A percentile compares a stretch with the other conserved stretches of the same genome.
These are phyloP conservation scores for Steinernema khuongi DNA, from an alignment of 1,140 invertebrate genomes.

Conservation along the genomic window DNA sequence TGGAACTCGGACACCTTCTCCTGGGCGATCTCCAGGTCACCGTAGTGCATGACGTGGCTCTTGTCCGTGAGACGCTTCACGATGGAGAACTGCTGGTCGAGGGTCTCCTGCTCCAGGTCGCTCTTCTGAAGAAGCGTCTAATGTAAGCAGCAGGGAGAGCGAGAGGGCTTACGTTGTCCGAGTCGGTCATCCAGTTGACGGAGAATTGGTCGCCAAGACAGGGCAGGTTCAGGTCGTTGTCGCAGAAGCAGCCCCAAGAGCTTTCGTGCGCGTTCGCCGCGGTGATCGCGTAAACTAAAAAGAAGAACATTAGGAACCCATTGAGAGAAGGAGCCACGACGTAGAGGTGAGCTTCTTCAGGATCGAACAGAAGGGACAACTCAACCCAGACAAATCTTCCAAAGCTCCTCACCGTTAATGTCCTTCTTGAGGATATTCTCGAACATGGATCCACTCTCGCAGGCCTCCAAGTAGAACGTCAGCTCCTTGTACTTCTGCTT, in stretches of 20 bases:
- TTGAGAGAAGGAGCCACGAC: too few relatives aligned
- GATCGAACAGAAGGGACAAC: too few relatives aligned
- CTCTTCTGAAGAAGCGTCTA: constrained; percentile 59
- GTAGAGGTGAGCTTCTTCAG: too few relatives aligned
- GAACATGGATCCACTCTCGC: constrained; percentile 70
- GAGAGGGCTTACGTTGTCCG: constrained; percentile 62
- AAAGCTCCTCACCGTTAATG: constrained; percentile 63
- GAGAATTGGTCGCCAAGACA: constrained; percentile 60
- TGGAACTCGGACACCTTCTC: constrained; percentile 57
- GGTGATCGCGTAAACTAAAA: constrained; percentile 67
- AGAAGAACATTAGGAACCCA: constrained; percentile 28
- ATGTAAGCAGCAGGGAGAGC: constrained; percentile 4
- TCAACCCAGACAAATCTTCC: background rate
- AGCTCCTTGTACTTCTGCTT: background rate
- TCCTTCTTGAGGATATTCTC: constrained; percentile 63
- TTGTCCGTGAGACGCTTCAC: constrained; percentile 66
- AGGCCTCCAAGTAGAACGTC: constrained; percentile 64
- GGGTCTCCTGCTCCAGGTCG: constrained; percentile 63
- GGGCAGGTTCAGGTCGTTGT: constrained; percentile 47
- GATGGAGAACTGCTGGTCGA: constrained; percentile 64
- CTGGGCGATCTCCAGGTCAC: constrained; percentile 60
- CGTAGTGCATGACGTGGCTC: constrained; percentile 66
- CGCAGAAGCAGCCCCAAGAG: constrained; percentile 56
- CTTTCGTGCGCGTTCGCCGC: constrained; percentile 65
- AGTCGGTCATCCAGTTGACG: constrained; percentile 70